Conservation (phyloP, 1,140 invertebrate species). For the Odontomachus brunneus region DNA sequence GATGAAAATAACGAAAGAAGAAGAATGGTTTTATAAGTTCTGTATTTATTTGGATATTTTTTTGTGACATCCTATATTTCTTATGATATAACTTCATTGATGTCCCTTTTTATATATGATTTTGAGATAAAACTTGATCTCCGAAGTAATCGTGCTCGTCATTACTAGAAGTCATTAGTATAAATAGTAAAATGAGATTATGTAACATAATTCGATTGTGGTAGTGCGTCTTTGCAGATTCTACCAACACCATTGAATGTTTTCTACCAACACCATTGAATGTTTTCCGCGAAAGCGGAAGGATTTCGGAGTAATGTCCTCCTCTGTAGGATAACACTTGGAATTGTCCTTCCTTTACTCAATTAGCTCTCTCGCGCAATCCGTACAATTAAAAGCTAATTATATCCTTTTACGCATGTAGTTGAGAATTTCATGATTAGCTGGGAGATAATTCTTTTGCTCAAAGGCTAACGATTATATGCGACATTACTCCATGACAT, state of each 20-base stretch:
- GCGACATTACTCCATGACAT: background rate
- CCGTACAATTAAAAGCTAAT: background rate
- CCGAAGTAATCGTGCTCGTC: too few species aligned
- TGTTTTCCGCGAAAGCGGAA: background rate
- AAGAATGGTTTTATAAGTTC: slow-evolving; percentile 9
- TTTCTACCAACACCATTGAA: background rate
- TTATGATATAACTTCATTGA: too few species aligned
- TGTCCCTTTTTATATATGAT: too few species aligned
- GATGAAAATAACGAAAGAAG: background rate
- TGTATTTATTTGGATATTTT: too few species aligned
- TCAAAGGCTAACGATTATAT: background rate
- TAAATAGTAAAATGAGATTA: too few species aligned
- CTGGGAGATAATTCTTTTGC: background rate
- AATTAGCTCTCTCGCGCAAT: background rate
- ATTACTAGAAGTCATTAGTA: too few species aligned
- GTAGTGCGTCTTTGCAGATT: too few species aligned
- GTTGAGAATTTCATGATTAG: background rate
- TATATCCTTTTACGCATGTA: background rate
- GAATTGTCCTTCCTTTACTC: background rate
- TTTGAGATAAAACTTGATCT: too few species aligned
- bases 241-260: background rate
- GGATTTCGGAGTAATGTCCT: background rate
- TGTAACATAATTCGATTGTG: too few species aligned
- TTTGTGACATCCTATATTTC: too few species aligned
- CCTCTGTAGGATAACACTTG: background rate